Percentiles rank a stretch among this genome's conserved stretches.
phyloP scores from a whole-genome alignment of 2,113 vertebrate species.

The Tonatia bakeri region DNA sequence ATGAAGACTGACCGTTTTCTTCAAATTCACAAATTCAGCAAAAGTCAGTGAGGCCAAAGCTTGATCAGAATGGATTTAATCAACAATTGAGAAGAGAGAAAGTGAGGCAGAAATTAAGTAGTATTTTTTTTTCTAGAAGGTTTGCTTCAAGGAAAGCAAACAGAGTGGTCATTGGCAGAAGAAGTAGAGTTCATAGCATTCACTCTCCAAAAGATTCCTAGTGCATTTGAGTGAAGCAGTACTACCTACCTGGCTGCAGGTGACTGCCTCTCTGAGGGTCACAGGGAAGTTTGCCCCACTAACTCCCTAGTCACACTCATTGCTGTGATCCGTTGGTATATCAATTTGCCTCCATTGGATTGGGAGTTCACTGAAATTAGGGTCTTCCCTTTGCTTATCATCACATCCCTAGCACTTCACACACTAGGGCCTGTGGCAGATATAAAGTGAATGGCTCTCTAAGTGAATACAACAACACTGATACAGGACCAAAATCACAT shows the following conservation, averaged over 20 bases:
- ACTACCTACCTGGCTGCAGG: neutral
- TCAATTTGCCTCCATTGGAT: neutral
- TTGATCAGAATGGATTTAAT: neutral
- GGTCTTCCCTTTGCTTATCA: neutral
- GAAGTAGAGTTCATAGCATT: neutral
- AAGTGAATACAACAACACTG: neutral
- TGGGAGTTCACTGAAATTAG: neutral
- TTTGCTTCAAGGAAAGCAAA: neutral
- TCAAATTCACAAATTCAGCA: neutral
- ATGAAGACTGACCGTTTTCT: neutral
- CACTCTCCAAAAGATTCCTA: neutral
- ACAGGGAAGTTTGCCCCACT: neutral
- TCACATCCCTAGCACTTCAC: neutral
- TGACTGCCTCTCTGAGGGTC: neutral
- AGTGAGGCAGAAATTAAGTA: neutral
- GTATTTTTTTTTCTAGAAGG: neutral
- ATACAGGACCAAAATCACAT: neutral
- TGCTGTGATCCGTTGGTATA: neutral
- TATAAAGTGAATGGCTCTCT: neutral
- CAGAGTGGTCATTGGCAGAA: neutral
- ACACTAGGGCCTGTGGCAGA: neutral
- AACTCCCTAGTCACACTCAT: neutral
- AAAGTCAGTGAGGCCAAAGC: neutral
- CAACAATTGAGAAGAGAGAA: neutral
- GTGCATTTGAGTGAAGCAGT: neutral